These are phyloP conservation scores for Acanthurus leucopareius DNA, from an alignment of 2,797 vertebrate species.

Conservation along the genomic window DNA sequence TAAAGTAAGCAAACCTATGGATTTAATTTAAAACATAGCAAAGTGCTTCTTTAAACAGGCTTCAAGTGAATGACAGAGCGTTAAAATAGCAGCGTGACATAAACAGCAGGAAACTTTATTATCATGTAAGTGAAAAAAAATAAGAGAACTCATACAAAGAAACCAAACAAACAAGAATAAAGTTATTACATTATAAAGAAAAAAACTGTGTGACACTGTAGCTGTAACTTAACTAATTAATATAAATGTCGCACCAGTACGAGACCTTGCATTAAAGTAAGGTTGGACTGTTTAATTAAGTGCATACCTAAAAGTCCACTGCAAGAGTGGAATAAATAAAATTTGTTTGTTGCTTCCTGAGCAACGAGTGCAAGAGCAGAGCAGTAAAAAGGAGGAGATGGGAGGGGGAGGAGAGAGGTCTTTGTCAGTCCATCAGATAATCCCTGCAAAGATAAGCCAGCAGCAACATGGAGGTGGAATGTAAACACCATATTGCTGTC, in stretches of 20 bases:
- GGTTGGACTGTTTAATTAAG: not conserved
- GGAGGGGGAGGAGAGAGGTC: slow-evolving; percentile 24
- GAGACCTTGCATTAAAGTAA: not conserved
- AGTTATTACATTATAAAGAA: too few relatives aligned
- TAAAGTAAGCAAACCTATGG: too few relatives aligned
- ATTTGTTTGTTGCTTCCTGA: slow-evolving; percentile 6
- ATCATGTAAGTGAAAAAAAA: not conserved
- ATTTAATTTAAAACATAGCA: too few relatives aligned
- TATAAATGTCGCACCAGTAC: not conserved
- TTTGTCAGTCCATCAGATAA: slow-evolving; percentile 66
- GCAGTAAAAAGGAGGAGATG: not conserved
- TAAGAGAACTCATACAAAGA: not conserved
- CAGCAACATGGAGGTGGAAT: slow-evolving; percentile 70
- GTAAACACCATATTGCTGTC: slow-evolving; percentile 78
- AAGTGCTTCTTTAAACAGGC: too few relatives aligned
- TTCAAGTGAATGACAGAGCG: not conserved
- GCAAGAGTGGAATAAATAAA: slow-evolving; percentile 3
- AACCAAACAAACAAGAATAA: slow-evolving; percentile 6
- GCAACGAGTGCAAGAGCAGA: slow-evolving; percentile 1
- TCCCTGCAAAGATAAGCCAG: slow-evolving; percentile 65
- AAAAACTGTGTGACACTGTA: too few relatives aligned
- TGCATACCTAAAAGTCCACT: not conserved
- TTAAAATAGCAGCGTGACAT: not conserved
- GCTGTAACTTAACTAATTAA: not conserved
- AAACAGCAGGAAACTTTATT: not conserved